Percentiles rank a stretch among this genome's conserved stretches.
Conservation (phyloP, 2,888 invertebrate species). For the Ernsta delagoae region DNA sequence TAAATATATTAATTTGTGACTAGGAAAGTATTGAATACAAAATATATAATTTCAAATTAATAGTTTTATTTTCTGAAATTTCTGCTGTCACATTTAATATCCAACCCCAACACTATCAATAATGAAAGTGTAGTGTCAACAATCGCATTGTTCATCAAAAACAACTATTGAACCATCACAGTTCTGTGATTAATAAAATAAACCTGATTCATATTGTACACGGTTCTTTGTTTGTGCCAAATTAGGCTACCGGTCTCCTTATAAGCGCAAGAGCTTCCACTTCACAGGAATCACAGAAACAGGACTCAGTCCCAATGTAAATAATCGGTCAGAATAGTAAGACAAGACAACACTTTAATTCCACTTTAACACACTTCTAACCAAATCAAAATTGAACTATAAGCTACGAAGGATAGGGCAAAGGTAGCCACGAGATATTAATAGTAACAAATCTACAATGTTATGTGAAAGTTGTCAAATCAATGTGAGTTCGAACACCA, state of each 20-base stretch:
- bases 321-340: constrained; percentile 37
- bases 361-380: constrained; percentile 3
- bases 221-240: constrained; percentile 55
- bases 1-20: too few relatives aligned
- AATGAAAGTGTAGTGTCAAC: neutral
- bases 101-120: too few relatives aligned
- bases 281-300: constrained; percentile 12
- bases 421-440: constrained; percentile 67
- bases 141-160: neutral
- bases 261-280: constrained; percentile 18
- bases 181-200: constrained; percentile 8
- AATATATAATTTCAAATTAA: too few relatives aligned
- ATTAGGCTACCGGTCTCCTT: constrained; percentile 42
- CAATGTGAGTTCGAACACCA: constrained; percentile 70
- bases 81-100: too few relatives aligned
- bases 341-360: constrained; percentile 12
- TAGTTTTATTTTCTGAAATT: too few relatives aligned
- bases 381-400: constrained; percentile 35
- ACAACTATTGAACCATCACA: neutral
- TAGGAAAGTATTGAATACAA: too few relatives aligned
- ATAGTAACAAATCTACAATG: constrained; percentile 73
- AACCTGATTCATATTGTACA: constrained; percentile 39
- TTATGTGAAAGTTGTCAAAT: constrained; percentile 81
- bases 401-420: constrained; percentile 55
- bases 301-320: constrained; percentile 37